Evolutionary conservation across 1,140 invertebrate genomes (phyloP), one percentile per base, ranked within the genome.

Genomic region (Zaprionus camerounensis): DNA sequence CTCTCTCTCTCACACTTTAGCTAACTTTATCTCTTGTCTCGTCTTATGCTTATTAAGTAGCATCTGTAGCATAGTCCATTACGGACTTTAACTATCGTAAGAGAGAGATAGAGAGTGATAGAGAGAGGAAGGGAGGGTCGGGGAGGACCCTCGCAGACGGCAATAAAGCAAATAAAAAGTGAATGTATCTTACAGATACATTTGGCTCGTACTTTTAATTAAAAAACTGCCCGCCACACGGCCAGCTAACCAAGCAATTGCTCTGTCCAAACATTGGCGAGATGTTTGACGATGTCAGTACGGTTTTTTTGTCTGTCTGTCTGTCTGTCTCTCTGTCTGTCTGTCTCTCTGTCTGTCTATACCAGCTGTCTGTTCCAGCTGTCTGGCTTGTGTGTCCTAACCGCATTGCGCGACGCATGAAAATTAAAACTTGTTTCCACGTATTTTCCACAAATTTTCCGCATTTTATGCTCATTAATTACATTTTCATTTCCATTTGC

Each of bases 381-480:
- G 17, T 51, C 24, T 46, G n/a, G 28, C 5, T 1, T 20, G 28
- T 22, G 44, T 44, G 73, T 71, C 61, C 55, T 58, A 58, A 58
- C 66, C 65, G 66, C 57, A 62, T 72, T 58, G 63, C 64, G 66
- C 66, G 38, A 81, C 46, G 66, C 72, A 79, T 76, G 26, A 76
- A 81, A 79, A 71, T 80, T 53, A 87, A 87, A 87, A 87, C 83
- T 81, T 85, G 84, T 87, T 87, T 78, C 74, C 71, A 81, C 67
- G 63, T 85, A 76, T 78, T 78, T 81, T 81, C 74, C 71, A 78
- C 77, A 78, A 46, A 81, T 88, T 87, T 87, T 88, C 83, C 84
- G 84, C 83, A 83, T 86, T 87, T 88, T 84, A 84, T 84, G 85
- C 83, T 87, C 83, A 87, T 87, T 87, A 87, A 87, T 87, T 87